Conservation (phyloP, 2,797 vertebrate species). For the Coregonus suidteri region DNA sequence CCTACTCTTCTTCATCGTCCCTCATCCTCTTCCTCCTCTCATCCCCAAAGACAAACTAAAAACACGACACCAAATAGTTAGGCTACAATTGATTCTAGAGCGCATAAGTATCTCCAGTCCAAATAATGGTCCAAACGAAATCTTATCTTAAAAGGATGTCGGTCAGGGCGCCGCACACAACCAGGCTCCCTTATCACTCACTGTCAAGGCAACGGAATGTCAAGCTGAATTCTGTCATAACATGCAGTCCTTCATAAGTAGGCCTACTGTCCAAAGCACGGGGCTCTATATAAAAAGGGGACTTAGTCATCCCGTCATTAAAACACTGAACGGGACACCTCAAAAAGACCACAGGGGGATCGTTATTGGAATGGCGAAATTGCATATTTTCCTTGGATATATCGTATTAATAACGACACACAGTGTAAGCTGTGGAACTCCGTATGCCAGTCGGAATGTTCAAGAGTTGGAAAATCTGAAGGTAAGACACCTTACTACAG, state of each 20-base stretch:
- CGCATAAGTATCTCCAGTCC: background rate
- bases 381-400: conserved; percentile 3
- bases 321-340: background rate
- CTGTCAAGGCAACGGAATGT: conserved; percentile 23
- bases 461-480: conserved; percentile 7
- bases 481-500: conserved; percentile 9
- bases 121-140: conserved; percentile 8
- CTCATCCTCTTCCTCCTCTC: background rate
- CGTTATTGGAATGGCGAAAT: conserved; percentile 18
- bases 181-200: conserved; percentile 6
- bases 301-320: background rate
- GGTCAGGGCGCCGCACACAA: background rate
- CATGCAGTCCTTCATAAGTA: background rate
- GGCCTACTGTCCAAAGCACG: background rate
- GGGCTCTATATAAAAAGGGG: background rate
- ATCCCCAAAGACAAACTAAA: no score
- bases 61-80: no score
- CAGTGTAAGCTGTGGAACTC: conserved; percentile 1
- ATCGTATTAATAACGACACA: background rate
- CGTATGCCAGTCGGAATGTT: conserved; percentile 17
- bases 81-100: background rate
- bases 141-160: conserved; percentile 27
- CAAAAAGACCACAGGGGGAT: background rate
- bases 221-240: conserved; percentile 19
- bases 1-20: background rate